Conservation (phyloP, 2,797 vertebrate genomes). For the Sebastes kiyomatsui region DNA sequence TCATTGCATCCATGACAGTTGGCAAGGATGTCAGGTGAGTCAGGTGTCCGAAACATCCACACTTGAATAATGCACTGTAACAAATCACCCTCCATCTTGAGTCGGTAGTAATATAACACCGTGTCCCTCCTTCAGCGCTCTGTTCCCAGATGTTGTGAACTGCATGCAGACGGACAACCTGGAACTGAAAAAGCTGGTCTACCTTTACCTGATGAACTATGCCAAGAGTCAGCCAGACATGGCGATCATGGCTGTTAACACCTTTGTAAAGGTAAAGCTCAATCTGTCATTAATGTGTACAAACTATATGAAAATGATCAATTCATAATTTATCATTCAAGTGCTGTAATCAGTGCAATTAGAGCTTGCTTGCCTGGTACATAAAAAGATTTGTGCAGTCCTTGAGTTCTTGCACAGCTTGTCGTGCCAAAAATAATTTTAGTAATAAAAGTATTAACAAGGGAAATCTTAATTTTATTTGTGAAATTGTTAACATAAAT, state of each 20-base stretch:
- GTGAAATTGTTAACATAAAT: not conserved
- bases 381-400: not conserved
- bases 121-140: slow-evolving; percentile 81
- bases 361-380: not conserved
- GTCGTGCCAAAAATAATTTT: not conserved
- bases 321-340: not conserved
- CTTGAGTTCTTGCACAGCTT: not conserved
- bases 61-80: not conserved
- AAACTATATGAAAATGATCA: not conserved
- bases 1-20: slow-evolving; percentile 98
- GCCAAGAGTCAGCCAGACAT: slow-evolving; percentile 99
- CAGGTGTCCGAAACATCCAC: not conserved
- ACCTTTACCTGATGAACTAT: slow-evolving; percentile 98
- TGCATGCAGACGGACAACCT: slow-evolving; percentile 99
- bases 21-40: slow-evolving; percentile 98
- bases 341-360: not conserved
- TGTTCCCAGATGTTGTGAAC: slow-evolving; percentile 98
- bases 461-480: not conserved
- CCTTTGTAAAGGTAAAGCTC: slow-evolving; percentile 92
- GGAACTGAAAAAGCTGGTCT: slow-evolving; percentile 97
- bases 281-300: not conserved
- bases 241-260: slow-evolving; percentile 99
- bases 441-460: not conserved
- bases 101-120: not conserved
- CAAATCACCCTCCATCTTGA: not conserved